These are phyloP conservation scores for Drosophila rufa DNA, from an alignment of 1,140 invertebrate species.

Conservation along the genomic window DNA sequence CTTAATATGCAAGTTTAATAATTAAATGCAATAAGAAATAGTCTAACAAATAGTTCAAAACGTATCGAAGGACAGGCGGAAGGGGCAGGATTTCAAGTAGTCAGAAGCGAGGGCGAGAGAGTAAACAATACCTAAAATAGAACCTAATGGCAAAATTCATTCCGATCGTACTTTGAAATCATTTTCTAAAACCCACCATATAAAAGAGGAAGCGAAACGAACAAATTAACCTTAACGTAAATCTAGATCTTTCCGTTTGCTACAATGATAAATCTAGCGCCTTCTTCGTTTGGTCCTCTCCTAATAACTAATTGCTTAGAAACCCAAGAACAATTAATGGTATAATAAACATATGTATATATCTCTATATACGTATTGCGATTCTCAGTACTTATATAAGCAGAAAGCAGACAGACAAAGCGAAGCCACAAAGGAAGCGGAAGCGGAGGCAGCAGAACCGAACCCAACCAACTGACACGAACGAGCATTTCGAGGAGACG, in stretches of 20 bases:
- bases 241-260: conserved; percentile 27
- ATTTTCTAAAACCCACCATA: conserved; percentile 74
- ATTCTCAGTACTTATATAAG: conserved; percentile 21
- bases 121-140: conserved; percentile 26
- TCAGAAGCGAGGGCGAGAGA: not conserved
- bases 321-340: conserved; percentile 20
- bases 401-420: conserved; percentile 20
- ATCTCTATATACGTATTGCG: conserved; percentile 39
- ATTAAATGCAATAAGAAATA: conserved; percentile 49
- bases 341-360: conserved; percentile 41
- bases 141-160: conserved; percentile 34
- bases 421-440: conserved; percentile 8
- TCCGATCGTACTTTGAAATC: conserved; percentile 55
- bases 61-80: conserved; percentile 31
- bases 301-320: conserved; percentile 34
- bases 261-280: conserved; percentile 7
- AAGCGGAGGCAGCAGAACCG: conserved; percentile 10
- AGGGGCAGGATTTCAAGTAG: conserved; percentile 43
- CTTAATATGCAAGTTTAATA: conserved; percentile 68
- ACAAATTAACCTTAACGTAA: conserved; percentile 21
- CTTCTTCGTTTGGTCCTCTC: conserved; percentile 23
- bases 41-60: conserved; percentile 65
- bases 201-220: conserved; percentile 23
- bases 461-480: conserved; percentile 33
- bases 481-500: conserved; percentile 20